Base-by-base conservation (phyloP, 2,113 vertebrate genomes). In the Ranitomeya imitator region DNA sequence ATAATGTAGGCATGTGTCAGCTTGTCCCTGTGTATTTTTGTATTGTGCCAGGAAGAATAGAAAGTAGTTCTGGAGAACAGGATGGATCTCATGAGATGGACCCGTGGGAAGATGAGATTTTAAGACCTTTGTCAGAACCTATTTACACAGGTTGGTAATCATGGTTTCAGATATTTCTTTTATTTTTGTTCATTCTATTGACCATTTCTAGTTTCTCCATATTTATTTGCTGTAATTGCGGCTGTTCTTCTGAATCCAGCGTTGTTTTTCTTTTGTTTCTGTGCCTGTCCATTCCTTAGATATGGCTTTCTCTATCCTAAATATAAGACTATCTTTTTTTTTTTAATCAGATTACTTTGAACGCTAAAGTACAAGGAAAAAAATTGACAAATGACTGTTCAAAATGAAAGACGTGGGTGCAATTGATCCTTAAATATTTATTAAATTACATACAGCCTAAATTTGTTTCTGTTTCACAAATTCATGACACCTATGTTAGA, bases 121-220 rank as follows among this genome's bases (percentile, higher is more conserved):
- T 95, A 80, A 96, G 94, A 81, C 96, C 96, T 6, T 90, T 96
- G 74, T 94, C 95, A 85, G 96, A 97, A 87, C 96, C 96, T 1
- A 96, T 94, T n/a, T 90, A 93, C 86, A 95, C 95, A 95, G 96
- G 97, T 98, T 52, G 19, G 81, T 83, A 83, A 65, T 37, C 12
- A 83, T n/a, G 80, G 23, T 13, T 83, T 19, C 31, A 14, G 8
- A 26, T n/a, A 55, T 23, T 16, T 54, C 21, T 6, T 37, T 61
- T 59, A 0, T 37, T 51, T 6, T 31, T 57, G 0, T 31, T 18
- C 3, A 59, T 79, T 26, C 6, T 59, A 79, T 57, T 12, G 4
- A 11, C 21, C 5, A 54, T 9, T 57, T 57, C 12, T 57, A 57
- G 3, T 57, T 57, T 57, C 55, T 57, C 12, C 55, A 57, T 5